Percentiles rank a stretch among this genome's conserved stretches.
Evolutionary conservation across 2,888 invertebrate species (phyloP).

Genomic region (Buathra laborator): DNA sequence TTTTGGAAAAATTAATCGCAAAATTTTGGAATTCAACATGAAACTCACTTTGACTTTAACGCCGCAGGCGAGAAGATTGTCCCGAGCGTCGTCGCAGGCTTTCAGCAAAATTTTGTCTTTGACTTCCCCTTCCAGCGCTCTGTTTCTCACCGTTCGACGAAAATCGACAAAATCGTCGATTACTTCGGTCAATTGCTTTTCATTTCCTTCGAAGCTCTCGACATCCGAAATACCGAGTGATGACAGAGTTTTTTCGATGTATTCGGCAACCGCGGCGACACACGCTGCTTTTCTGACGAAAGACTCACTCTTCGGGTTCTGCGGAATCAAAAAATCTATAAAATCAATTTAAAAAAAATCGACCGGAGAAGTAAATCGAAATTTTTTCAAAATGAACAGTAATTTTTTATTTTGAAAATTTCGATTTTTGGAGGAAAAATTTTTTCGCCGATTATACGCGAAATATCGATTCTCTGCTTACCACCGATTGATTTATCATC

Average conservation of each 20-base stretch:
- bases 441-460: not conserved
- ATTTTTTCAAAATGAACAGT: too few relatives aligned
- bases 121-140: conserved; percentile 85
- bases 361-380: not conserved
- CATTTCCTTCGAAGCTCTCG: conserved; percentile 61
- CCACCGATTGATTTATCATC: conserved; percentile 86
- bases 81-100: conserved; percentile 90
- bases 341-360: not conserved
- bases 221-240: conserved; percentile 81
- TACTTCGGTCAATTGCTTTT: conserved; percentile 85
- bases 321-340: conserved; percentile 34
- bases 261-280: conserved; percentile 88
- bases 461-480: conserved; percentile 52
- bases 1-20: too few relatives aligned
- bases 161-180: conserved; percentile 89
- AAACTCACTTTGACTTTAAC: conserved; percentile 88
- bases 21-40: too few relatives aligned
- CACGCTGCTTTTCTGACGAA: conserved; percentile 84
- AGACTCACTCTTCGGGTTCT: conserved; percentile 63
- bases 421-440: not conserved
- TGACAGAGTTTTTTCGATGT: conserved; percentile 84
- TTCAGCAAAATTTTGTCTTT: conserved; percentile 88
- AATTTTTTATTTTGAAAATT: too few relatives aligned
- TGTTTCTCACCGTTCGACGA: conserved; percentile 87
- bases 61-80: conserved; percentile 88